A percentile compares a stretch with the other conserved stretches of the same genome.
Conservation (phyloP, 2,888 invertebrate species). For the Ischnura elegans region DNA sequence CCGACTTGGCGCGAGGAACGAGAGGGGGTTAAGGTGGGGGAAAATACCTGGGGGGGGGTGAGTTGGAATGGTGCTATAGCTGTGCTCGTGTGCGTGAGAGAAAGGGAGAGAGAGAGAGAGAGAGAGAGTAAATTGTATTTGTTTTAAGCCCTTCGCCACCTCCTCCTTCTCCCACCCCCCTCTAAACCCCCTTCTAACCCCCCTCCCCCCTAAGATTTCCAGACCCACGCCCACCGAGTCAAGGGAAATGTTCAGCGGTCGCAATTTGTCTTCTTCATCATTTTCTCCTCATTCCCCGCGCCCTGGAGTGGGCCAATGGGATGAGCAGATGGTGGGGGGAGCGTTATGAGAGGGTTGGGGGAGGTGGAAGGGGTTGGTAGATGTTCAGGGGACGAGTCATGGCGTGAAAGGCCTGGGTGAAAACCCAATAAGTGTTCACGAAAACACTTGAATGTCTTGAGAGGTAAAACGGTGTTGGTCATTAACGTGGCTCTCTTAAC, state of each 20-base stretch:
- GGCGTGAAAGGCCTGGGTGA: too few relatives aligned
- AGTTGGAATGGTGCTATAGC: not conserved
- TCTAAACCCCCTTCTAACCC: too few relatives aligned
- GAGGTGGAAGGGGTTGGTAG: not conserved
- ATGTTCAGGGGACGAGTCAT: too few relatives aligned
- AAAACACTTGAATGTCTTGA: too few relatives aligned
- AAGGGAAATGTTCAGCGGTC: not conserved
- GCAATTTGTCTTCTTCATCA: not conserved
- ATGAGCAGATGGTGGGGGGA: not conserved
- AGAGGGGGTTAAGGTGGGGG: not conserved
- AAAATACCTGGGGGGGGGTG: not conserved
- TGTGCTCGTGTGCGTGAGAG: not conserved
- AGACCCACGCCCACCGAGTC: not conserved
- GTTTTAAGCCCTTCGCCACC: constrained; percentile 40
- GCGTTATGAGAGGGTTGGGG: not conserved
- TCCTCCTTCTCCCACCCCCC: not conserved
- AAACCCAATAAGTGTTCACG: too few relatives aligned
- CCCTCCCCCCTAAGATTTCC: not conserved
- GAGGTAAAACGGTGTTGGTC: too few relatives aligned
- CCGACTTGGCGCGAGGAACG: not conserved
- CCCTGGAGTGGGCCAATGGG: not conserved
- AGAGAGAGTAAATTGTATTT: constrained; percentile 54
- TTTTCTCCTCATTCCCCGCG: not conserved
- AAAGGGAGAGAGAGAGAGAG: not conserved
- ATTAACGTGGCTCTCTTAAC: too few relatives aligned